Conservation (phyloP, 1,140 invertebrate genomes). For the Aradophagus sp. region DNA sequence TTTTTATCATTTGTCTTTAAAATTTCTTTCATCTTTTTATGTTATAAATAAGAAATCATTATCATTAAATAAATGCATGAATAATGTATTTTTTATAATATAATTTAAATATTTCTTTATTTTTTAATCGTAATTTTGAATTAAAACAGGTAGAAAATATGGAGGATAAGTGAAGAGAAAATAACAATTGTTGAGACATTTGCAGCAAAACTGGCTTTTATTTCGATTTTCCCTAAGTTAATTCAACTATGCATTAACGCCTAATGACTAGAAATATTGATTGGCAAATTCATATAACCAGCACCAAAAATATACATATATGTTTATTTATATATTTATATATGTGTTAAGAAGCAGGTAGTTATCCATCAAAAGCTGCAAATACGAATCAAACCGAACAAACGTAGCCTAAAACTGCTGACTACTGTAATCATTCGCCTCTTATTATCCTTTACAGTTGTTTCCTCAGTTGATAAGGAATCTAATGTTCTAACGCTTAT, state of each 20-base stretch:
- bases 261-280: slow-evolving; percentile 52
- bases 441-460: slow-evolving; percentile 20
- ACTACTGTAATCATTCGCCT: slow-evolving; percentile 56
- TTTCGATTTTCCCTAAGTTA: slow-evolving; percentile 45
- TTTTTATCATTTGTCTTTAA: no score
- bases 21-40: no score
- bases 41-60: no score
- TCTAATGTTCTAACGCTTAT: slow-evolving; percentile 48
- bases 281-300: slow-evolving; percentile 56
- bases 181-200: slow-evolving; percentile 39
- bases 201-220: slow-evolving; percentile 56
- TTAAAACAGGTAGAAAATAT: not conserved
- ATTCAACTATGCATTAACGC: slow-evolving; percentile 43
- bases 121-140: no score
- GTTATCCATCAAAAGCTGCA: slow-evolving; percentile 31
- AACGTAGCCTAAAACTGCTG: slow-evolving; percentile 41
- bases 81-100: no score
- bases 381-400: slow-evolving; percentile 33
- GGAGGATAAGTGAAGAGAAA: not conserved
- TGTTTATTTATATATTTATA: slow-evolving; percentile 31
- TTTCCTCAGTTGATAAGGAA: slow-evolving; percentile 23
- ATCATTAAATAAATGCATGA: no score
- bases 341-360: slow-evolving; percentile 44
- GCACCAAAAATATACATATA: slow-evolving; percentile 55
- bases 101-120: no score